Evolutionary conservation across 2,113 vertebrate genomes (phyloP).

Genomic region (Carollia perspicillata): DNA sequence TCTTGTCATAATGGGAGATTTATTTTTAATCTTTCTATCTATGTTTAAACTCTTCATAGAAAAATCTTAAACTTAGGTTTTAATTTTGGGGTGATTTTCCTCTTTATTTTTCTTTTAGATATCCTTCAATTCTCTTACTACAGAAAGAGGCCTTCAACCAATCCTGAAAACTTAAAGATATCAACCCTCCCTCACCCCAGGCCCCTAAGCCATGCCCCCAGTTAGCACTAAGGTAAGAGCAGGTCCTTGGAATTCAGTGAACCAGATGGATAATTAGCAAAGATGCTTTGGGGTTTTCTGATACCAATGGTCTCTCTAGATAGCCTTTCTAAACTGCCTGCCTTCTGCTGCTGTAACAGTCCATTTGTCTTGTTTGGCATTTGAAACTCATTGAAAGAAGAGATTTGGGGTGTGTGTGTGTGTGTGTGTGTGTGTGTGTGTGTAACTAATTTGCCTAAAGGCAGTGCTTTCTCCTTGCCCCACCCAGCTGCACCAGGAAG

Average conservation of each 20-base stretch:
- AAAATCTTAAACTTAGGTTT: neutral
- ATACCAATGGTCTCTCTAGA: neutral
- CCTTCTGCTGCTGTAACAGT: neutral
- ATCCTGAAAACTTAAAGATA: neutral
- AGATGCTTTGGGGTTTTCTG: neutral
- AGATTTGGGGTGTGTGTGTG: neutral
- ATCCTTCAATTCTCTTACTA: neutral
- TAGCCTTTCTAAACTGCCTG: neutral
- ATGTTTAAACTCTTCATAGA: neutral
- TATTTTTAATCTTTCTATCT: conserved; percentile 12
- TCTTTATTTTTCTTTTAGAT: neutral
- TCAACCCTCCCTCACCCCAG: neutral
- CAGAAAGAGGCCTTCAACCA: neutral
- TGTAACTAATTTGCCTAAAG: neutral
- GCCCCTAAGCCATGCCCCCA: neutral
- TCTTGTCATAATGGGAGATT: neutral
- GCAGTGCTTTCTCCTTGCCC: neutral
- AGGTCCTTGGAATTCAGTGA: neutral
- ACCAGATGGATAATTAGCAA: neutral
- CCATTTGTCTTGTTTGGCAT: neutral
- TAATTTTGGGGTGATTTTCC: neutral
- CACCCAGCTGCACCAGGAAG: neutral
- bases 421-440: neutral
- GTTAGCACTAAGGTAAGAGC: no score
- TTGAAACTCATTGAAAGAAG: neutral